phyloP scores from a whole-genome alignment of 2,888 invertebrate genomes.

The Amiota minor region DNA sequence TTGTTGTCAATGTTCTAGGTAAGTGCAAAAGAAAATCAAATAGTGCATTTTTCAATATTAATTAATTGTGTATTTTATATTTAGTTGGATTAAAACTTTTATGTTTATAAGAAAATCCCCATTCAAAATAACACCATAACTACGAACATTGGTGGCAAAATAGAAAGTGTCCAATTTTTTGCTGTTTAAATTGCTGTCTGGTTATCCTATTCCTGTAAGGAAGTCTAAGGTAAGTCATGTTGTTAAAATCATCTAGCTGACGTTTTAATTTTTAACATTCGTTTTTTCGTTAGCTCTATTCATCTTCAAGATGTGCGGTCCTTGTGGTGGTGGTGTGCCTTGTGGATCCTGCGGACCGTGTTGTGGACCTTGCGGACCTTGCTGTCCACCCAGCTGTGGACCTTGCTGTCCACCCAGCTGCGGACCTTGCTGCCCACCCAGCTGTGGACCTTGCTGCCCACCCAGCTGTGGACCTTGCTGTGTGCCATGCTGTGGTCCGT shows the following conservation, averaged over 20 bases:
- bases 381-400: neutral
- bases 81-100: neutral
- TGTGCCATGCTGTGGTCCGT: neutral
- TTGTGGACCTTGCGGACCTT: neutral
- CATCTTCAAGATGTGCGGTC: neutral
- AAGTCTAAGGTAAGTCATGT: neutral
- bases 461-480: no score
- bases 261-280: no score
- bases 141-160: neutral
- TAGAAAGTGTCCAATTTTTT: no score
- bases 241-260: neutral
- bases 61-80: neutral
- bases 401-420: neutral
- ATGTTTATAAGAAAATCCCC: neutral
- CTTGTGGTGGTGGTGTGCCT: neutral
- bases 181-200: neutral
- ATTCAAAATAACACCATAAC: neutral
- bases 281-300: neutral
- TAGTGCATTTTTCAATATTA: no score
- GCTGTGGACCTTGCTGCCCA: no score
- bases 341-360: neutral
- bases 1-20: neutral
- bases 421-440: neutral
- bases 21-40: neutral
- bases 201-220: constrained; percentile 3